A percentile compares a stretch with the other conserved stretches of the same genome.
Evolutionary conservation across 2,113 vertebrate genomes (phyloP).

Genomic region (Gambusia affinis): DNA sequence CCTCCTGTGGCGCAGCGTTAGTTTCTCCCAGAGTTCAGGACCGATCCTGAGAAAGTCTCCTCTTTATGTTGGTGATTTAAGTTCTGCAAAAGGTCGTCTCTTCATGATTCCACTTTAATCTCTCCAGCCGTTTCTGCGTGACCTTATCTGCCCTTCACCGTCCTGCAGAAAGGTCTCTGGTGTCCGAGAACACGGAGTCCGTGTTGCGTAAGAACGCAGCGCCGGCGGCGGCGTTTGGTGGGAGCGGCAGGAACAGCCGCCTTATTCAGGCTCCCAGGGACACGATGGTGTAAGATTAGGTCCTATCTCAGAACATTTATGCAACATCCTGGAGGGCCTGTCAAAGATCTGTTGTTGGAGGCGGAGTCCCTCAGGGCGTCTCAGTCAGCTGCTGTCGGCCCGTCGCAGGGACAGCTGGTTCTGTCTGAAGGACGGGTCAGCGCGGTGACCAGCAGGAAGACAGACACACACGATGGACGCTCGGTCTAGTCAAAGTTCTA

Average conservation of each 20-base stretch:
- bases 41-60: too few relatives aligned
- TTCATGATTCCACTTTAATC: neutral
- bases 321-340: conserved; percentile 39
- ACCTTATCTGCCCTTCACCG: neutral
- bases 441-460: conserved; percentile 1
- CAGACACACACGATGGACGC: conserved; percentile 6
- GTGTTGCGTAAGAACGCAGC: neutral
- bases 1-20: too few relatives aligned
- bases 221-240: conserved; percentile 5
- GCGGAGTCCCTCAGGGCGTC: neutral
- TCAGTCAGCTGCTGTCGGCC: conserved; percentile 46
- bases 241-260: conserved; percentile 7
- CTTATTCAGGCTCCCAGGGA: conserved; percentile 23
- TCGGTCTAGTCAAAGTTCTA: neutral
- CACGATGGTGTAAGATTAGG: conserved; percentile 35
- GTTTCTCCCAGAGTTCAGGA: too few relatives aligned
- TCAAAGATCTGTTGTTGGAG: conserved; percentile 38
- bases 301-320: conserved; percentile 33
- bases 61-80: too few relatives aligned
- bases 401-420: neutral
- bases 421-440: conserved; percentile 12
- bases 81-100: neutral
- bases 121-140: neutral
- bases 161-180: neutral
- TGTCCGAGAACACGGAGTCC: neutral